phyloP scores from a whole-genome alignment of 2,113 vertebrate species.

The Nycticorax nycticorax region DNA sequence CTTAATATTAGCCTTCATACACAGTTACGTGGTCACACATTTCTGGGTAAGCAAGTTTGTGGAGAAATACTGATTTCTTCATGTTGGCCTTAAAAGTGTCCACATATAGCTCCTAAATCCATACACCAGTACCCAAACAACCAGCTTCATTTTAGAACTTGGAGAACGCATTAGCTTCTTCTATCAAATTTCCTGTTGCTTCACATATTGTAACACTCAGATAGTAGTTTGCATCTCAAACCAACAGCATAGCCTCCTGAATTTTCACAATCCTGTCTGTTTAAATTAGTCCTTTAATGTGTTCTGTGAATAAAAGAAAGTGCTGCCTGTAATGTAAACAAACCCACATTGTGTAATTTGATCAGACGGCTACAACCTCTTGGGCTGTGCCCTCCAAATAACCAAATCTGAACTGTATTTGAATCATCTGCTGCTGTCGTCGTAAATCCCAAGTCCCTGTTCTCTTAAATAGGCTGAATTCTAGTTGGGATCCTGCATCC shows the following conservation, averaged over 20 bases:
- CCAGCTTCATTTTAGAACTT: neutral
- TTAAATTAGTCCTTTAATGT: neutral
- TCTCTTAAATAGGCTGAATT: neutral
- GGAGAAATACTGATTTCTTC: neutral
- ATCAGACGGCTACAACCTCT: neutral
- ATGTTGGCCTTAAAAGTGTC: neutral
- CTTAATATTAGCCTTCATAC: neutral
- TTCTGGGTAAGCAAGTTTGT: neutral
- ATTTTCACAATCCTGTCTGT: neutral
- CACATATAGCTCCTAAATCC: neutral
- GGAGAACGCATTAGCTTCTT: neutral
- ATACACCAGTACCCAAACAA: neutral
- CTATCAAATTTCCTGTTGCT: neutral
- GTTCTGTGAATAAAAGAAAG: neutral
- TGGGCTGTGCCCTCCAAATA: neutral
- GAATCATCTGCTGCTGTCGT: neutral
- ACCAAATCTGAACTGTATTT: neutral
- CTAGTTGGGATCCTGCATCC: neutral
- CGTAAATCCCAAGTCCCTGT: neutral
- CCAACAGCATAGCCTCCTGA: neutral
- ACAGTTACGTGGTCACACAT: fast-evolving
- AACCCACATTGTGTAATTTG: neutral
- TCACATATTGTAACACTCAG: neutral
- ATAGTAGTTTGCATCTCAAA: neutral
- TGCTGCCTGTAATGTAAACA: neutral